Evolutionary conservation across 2,888 invertebrate genomes (phyloP).

Genomic region (Melanophora roralis): DNA sequence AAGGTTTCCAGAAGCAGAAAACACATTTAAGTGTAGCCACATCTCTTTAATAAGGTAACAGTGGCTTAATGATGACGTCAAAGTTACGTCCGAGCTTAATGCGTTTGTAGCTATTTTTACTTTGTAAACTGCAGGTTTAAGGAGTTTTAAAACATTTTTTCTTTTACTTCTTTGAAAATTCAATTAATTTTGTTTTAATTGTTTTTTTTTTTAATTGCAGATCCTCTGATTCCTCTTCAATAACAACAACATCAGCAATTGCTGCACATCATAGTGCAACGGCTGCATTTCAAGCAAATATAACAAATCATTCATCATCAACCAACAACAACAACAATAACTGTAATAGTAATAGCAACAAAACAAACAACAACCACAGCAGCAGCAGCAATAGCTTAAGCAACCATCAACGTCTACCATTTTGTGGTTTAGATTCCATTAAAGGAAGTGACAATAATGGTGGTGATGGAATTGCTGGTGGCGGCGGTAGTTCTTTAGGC

Average conservation of each 20-base stretch:
- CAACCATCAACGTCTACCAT: constrained; percentile 72
- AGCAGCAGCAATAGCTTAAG: constrained; percentile 67
- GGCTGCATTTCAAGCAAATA: constrained; percentile 60
- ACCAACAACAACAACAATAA: constrained; percentile 44
- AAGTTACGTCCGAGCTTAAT: too few relatives aligned
- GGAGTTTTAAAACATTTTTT: too few relatives aligned
- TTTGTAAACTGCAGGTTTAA: too few relatives aligned
- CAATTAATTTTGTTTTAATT: constrained; percentile 9
- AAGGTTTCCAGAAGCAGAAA: neutral
- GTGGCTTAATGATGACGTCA: too few relatives aligned
- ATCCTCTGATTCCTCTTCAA: constrained; percentile 63
- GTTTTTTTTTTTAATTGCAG: constrained; percentile 64
- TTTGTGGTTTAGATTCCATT: constrained; percentile 72
- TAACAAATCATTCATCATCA: constrained; percentile 42
- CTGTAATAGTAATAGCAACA: constrained; percentile 44
- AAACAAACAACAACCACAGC: constrained; percentile 50
- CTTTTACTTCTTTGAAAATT: too few relatives aligned
- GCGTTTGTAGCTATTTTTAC: too few relatives aligned
- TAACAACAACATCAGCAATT: constrained; percentile 62
- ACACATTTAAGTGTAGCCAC: too few relatives aligned
- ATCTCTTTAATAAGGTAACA: too few relatives aligned
- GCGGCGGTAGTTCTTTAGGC: constrained; percentile 22
- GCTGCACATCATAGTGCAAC: constrained; percentile 55
- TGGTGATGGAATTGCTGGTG: constrained; percentile 65
- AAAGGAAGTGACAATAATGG: constrained; percentile 72